A percentile compares a stretch with the other conserved stretches of the same genome.
These are phyloP conservation scores for Otolemur garnettii DNA, from an alignment of 2,113 vertebrate genomes.

Conservation along the genomic window DNA sequence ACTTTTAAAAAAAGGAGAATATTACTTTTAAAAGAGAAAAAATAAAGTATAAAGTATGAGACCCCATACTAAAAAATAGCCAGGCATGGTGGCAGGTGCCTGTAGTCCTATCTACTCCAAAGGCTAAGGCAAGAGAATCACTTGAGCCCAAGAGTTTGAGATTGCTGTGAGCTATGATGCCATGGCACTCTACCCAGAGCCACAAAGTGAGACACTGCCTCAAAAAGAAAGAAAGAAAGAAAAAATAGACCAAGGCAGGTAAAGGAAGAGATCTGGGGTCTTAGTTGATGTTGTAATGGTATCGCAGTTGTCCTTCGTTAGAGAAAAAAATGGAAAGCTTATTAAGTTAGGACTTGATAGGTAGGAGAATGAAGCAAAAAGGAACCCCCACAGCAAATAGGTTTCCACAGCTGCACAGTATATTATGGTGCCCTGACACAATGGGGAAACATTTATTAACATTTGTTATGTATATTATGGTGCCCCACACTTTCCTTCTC, in stretches of 20 bases:
- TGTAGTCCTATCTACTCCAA: too few species aligned
- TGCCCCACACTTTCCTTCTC: not conserved
- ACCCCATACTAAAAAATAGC: too few species aligned
- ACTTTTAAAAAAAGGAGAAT: not conserved
- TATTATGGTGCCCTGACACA: fast-evolving
- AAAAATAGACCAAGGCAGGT: not conserved
- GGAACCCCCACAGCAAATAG: not conserved
- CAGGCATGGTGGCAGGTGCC: too few species aligned
- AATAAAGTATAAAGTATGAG: not conserved
- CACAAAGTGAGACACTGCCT: too few species aligned
- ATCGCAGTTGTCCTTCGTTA: not conserved
- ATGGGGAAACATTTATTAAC: fast-evolving
- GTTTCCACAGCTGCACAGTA: not conserved
- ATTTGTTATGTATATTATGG: fast-evolving
- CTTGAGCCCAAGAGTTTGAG: too few species aligned
- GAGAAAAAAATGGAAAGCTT: not conserved
- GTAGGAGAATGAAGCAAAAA: not conserved
- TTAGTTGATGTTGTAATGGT: not conserved
- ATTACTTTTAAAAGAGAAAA: not conserved
- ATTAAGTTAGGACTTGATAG: not conserved
- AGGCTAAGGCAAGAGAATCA: too few species aligned
- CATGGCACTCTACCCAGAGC: too few species aligned
- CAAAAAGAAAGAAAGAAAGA: too few species aligned
- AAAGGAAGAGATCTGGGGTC: not conserved
- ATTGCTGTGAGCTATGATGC: too few species aligned